Percentiles rank a stretch among this genome's conserved stretches.
phyloP scores from a whole-genome alignment of 2,113 vertebrate genomes.

The Ibidorhyncha struthersii region DNA sequence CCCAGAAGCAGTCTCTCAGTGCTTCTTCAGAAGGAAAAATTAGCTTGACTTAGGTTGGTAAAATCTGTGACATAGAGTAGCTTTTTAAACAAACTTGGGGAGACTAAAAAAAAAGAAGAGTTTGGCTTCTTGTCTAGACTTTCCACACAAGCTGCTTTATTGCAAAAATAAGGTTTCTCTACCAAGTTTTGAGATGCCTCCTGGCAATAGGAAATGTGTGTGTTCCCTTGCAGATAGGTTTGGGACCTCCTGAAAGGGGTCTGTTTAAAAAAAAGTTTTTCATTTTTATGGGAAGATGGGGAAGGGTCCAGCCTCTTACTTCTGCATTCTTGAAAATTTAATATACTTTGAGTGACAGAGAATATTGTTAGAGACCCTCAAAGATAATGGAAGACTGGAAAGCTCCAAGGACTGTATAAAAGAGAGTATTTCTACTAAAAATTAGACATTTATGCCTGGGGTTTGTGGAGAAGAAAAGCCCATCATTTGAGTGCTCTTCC shows the following conservation, averaged over 20 bases:
- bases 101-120: background rate
- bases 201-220: background rate
- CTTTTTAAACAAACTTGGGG: background rate
- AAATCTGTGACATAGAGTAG: background rate
- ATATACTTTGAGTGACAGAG: background rate
- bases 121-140: background rate
- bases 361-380: background rate
- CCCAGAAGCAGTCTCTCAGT: background rate
- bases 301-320: background rate
- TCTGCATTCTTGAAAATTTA: background rate
- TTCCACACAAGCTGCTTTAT: background rate
- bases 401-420: background rate
- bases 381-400: background rate
- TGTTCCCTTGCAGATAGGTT: background rate
- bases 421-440: background rate
- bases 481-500: background rate
- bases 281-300: background rate
- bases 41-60: background rate
- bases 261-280: background rate
- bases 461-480: background rate
- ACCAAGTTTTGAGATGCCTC: background rate
- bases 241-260: background rate
- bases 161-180: background rate
- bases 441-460: background rate
- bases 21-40: slow-evolving; percentile 16